phyloP scores from a whole-genome alignment of 1,140 invertebrate genomes.

The Acromyrmex heyeri region DNA sequence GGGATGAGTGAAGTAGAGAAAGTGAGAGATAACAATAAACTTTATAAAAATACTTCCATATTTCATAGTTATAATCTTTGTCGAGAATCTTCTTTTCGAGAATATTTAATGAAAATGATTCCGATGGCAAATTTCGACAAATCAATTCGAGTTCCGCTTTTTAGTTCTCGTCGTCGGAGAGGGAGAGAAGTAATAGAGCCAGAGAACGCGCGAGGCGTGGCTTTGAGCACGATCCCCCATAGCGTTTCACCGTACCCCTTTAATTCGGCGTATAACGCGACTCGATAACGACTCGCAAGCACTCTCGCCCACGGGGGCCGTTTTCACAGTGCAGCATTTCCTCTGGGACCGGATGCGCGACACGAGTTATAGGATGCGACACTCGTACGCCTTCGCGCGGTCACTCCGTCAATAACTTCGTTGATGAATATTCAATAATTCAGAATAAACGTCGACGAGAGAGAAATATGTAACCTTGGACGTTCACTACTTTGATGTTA shows the following conservation, averaged over 20 bases:
- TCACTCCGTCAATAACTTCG: conserved; percentile 1
- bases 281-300: conserved; percentile 68
- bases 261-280: conserved; percentile 73
- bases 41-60: background rate
- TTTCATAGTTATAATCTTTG: background rate
- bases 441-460: background rate
- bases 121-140: background rate
- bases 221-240: conserved; percentile 71
- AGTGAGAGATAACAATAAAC: background rate
- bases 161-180: conserved; percentile 20
- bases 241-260: conserved; percentile 72
- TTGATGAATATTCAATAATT: conserved; percentile 27
- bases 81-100: background rate
- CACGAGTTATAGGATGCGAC: background rate
- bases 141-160: conserved; percentile 13
- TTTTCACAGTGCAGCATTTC: conserved; percentile 61
- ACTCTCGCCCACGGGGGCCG: conserved; percentile 60
- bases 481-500: background rate
- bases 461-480: background rate
- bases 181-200: conserved; percentile 58
- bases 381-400: background rate
- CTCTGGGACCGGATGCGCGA: conserved; percentile 13
- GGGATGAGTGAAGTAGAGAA: background rate
- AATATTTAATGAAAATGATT: conserved; percentile 24
- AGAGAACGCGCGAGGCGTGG: conserved; percentile 70